Conservation (phyloP, 2,888 invertebrate genomes). For the Meta bourneti region DNA sequence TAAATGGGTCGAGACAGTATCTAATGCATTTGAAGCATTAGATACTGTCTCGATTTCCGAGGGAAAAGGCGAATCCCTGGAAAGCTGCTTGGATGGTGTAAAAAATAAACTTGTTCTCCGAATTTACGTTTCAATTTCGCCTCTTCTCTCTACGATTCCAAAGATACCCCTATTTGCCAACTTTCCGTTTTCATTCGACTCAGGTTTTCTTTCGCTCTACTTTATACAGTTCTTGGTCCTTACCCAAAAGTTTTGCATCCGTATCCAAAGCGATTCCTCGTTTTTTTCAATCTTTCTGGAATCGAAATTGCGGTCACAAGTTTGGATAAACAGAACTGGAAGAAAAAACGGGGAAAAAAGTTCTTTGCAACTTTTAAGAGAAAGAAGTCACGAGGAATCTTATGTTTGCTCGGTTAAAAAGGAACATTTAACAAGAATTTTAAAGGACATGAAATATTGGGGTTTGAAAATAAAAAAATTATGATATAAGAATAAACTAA, state of each 20-base stretch:
- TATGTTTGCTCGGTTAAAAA: not conserved
- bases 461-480: no score
- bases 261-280: constrained; percentile 7
- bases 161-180: constrained; percentile 11
- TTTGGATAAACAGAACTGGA: not conserved
- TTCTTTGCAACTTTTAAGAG: not conserved
- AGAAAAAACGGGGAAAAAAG: not conserved
- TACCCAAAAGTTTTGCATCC: constrained; percentile 35
- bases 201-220: not conserved
- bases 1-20: not conserved
- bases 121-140: constrained; percentile 17
- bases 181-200: constrained; percentile 23
- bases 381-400: not conserved
- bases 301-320: not conserved
- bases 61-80: not conserved
- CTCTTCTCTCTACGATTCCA: not conserved
- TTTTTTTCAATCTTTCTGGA: not conserved
- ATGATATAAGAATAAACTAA: no score
- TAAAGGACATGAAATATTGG: not conserved
- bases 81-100: constrained; percentile 15
- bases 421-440: not conserved
- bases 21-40: no score
- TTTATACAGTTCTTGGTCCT: constrained; percentile 36
- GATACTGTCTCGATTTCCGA: not conserved
- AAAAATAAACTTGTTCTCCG: constrained; percentile 13